These are phyloP conservation scores for Pararge aegeria DNA, from an alignment of 1,140 invertebrate genomes.

Conservation along the genomic window DNA sequence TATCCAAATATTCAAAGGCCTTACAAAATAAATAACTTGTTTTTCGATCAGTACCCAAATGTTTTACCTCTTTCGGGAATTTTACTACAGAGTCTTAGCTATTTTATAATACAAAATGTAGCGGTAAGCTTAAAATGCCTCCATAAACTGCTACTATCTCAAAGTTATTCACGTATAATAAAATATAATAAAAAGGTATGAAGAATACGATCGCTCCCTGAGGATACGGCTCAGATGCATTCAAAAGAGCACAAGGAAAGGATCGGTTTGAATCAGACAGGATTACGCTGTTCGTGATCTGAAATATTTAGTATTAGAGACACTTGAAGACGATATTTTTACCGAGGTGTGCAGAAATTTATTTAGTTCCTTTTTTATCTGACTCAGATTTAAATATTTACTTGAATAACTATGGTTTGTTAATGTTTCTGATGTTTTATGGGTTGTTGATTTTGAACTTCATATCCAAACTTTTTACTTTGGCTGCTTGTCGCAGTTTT, in stretches of 20 bases:
- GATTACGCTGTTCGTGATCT: not conserved
- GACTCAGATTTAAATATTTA: too few relatives aligned
- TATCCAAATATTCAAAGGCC: too few relatives aligned
- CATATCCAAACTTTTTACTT: too few relatives aligned
- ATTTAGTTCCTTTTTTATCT: not conserved
- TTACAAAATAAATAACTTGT: too few relatives aligned
- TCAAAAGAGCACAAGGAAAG: not conserved
- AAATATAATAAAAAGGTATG: slow-evolving; percentile 1
- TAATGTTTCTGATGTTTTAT: too few relatives aligned
- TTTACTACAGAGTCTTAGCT: too few relatives aligned
- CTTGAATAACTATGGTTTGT: too few relatives aligned
- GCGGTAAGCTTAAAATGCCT: not conserved
- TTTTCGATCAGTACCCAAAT: too few relatives aligned
- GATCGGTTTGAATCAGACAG: slow-evolving; percentile 6
- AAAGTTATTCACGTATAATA: not conserved
- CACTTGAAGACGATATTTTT: not conserved
- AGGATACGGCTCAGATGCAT: not conserved
- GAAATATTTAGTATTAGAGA: slow-evolving; percentile 4
- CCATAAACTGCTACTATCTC: not conserved
- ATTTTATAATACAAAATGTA: too few relatives aligned
- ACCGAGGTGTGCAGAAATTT: not conserved
- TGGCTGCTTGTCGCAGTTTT: too few relatives aligned
- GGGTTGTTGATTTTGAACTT: too few relatives aligned
- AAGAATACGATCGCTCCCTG: not conserved
- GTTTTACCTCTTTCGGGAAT: too few relatives aligned